Evolutionary conservation across 1,140 invertebrate genomes (phyloP), one percentile per base, ranked within the genome.

Genomic region (Bicyclus anynana): DNA sequence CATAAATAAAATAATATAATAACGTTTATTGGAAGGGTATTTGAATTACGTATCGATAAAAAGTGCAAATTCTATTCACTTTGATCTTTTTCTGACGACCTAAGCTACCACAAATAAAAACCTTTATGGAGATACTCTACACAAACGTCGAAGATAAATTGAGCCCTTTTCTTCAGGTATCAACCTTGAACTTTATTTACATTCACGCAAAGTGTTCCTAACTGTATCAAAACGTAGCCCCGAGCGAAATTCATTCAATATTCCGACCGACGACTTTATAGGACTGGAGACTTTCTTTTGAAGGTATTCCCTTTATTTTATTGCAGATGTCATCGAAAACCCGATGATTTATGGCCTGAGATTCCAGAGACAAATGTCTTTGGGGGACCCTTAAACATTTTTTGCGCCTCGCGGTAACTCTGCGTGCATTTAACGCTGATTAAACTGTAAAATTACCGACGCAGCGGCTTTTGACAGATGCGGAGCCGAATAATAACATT

Each of bases 361-460:
- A 84, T 80, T 83, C 76, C 69, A 69, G 59, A 73, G 67, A 70
- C 69, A 67, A 67, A 67, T 73, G 72, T 70, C 69, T 69, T 67
- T 63, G 67, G 65, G 65, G 52, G 48, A 54, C 53, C 55, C 53
- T 62, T 77, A 68, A 48, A 64, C 52, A 58, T 74, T 84, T 86
- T 85, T 82, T 84, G 50, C 65, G 46, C 35, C 53, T 46, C 54
- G 75, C 81, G 77, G 81, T 74, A 70, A 66, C 69, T 80, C 62
- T 82, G 69, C 77, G 69, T 69, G 69, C 73, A 88, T 88, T 86
- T 88, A 88, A 88, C 84, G 84, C 83, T 86, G 83, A 87, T 87
- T 87, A 87, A 86, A 87, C 84, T 87, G 84, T 87, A 86, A 87
- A 87, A 87, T 87, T 85, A 79, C 72, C 53, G 62, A 79, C 70